Base-by-base conservation (phyloP, 1,140 invertebrate genomes). In the Solen grandis region DNA sequence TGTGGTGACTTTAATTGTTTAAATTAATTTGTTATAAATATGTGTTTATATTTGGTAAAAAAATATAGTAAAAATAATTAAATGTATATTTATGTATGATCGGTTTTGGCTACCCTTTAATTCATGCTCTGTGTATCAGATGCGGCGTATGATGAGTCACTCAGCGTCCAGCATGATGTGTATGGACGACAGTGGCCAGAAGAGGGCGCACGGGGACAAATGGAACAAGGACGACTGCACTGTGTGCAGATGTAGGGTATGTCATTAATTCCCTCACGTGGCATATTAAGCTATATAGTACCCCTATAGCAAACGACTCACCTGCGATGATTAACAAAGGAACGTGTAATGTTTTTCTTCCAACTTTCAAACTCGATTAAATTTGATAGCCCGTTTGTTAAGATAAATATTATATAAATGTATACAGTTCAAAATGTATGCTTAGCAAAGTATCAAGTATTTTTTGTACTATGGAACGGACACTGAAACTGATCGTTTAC, bases 211-310 rank as follows among this genome's bases (percentile, higher is more conserved):
- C 29, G 69, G 77, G 14, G 68, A 72, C 41, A 80, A 72, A 54
- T 80, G 77, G 77, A 63, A 31, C 25, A 69, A 52, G 38, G 77
- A 80, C 27, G 77, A 80, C 41, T 80, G 77, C 57, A 80, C 77
- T 3, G 54, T 36, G 35, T 80, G 77, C 65, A 62, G 52, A 63
- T 80, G 77, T 54, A 72, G 50, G 41, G 77, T 80, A 72, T 27
- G 75, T 69, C n/a, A 16, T 33, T 14, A 54, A 50, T 70, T 13
- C 22, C 2, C 2, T 66, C 5, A 27, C 35, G 27, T 70, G 5
- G 10, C 22, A 59, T 8, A 22, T 8, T 59, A 10, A 10, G 8
- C 22, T 29, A 13, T 22, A 22, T 10, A 59, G 27, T 10, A 59
- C 8, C 8, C 27, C 8, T 22, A 13, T 59, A 10, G 10, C 27